These are phyloP conservation scores for Sardina pilchardus DNA, from an alignment of 2,113 vertebrate species.

Conservation along the genomic window DNA sequence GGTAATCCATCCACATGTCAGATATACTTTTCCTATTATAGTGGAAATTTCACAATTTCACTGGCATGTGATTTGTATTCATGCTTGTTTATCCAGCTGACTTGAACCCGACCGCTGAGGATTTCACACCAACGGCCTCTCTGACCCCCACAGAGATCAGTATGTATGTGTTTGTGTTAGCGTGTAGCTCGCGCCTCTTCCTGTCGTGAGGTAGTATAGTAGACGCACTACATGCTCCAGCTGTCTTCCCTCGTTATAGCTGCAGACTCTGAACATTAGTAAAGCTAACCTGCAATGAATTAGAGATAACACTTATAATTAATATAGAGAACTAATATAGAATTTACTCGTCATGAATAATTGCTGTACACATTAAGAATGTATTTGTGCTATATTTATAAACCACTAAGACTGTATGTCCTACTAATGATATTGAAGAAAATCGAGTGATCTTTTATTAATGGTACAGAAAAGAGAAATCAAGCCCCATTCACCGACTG, in stretches of 20 bases:
- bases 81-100: neutral
- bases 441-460: constrained; percentile 12
- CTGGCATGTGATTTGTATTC: constrained; percentile 49
- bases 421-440: neutral
- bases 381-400: neutral
- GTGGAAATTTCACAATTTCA: constrained; percentile 48
- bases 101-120: constrained; percentile 46
- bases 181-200: neutral
- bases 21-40: neutral
- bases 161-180: constrained; percentile 57
- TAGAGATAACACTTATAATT: neutral
- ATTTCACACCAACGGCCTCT: constrained; percentile 63
- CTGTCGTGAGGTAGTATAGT: neutral
- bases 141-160: constrained; percentile 60
- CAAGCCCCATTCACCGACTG: neutral
- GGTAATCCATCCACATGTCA: neutral
- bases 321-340: neutral
- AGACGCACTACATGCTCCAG: neutral
- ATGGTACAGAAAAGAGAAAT: neutral
- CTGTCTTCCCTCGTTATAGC: neutral
- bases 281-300: neutral
- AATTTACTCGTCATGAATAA: neutral
- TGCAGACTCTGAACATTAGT: neutral
- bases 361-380: constrained; percentile 7
- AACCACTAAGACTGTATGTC: neutral